Base-by-base conservation (phyloP, 2,888 invertebrate species). In the Noctua comes region DNA sequence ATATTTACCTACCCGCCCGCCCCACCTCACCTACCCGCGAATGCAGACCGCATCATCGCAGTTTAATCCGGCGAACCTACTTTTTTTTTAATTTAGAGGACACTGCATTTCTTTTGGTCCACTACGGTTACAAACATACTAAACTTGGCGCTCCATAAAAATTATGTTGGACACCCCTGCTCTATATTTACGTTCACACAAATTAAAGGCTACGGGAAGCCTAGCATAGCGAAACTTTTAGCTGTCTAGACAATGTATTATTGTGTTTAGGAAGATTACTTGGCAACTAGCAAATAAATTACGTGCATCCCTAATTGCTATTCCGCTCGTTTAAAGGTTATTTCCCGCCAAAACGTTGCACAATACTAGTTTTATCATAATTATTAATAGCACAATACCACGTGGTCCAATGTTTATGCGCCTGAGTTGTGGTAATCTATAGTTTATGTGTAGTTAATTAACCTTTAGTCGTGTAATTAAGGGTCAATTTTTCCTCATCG, bases 381-480 rank as follows among this genome's bases (percentile, higher is more conserved):
- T 57, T 83, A 70, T 54, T 46, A 83, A 70, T 68, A 81, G 51
- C 64, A 43, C 6, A n/a, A 57, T 71, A 68, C 68, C 80, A 76
- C 76, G 62, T 80, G 76, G 43, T 62, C 16, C n/a, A 16, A 54
- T 76, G 24, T 69, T 84, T 66, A 80, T 76, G 69, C 69, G 62
- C 80, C 27, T 75, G 75, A 79, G 68, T 66, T 78, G 57, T 64
- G 31, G 31, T 73, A 62, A 79, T 82, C 40, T 64, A 51, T 64
- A 68, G 66, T 81, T 82, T 72, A 77, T 72, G 51, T 72, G 68
- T 77, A 73, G 36, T 83, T 82, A 77, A 72, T 82, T 82, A 79
- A 73, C 66, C 27, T 76, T 72, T 82, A 62, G 40, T 70, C 73
- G 31, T 46, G 51, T 68, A 70, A 57, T 73, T 31, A 36, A 40